Conservation (phyloP, 2,888 invertebrate species). For the Euzophera pinguis region DNA sequence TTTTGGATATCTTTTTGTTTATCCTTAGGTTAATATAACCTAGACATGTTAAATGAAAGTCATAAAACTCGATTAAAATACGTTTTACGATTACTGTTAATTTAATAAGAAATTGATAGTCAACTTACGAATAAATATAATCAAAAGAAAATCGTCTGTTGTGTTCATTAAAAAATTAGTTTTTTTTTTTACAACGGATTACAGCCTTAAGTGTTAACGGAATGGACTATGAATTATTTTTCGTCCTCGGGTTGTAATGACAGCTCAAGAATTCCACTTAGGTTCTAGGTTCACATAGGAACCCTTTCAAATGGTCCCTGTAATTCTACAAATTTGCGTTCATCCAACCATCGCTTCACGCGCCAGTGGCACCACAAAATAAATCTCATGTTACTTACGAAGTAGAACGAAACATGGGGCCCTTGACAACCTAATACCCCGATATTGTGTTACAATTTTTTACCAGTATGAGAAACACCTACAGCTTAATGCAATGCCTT, state of each 20-base stretch:
- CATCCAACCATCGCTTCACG: conserved; percentile 6
- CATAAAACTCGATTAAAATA: conserved; percentile 2
- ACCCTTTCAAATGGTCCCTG: conserved; percentile 2
- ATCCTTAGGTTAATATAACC: too few species aligned
- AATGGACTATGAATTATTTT: too few species aligned
- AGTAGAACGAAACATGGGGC: conserved; percentile 10
- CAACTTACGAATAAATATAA: too few species aligned
- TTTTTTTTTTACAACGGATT: too few species aligned
- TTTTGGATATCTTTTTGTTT: too few species aligned
- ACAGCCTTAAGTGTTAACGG: too few species aligned
- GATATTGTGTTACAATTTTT: conserved; percentile 7
- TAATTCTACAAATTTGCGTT: conserved; percentile 11
- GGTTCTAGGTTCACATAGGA: neutral
- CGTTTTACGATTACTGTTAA: conserved; percentile 1
- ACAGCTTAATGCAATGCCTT: too few species aligned
- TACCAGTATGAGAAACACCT: neutral
- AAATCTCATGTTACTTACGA: conserved; percentile 13
- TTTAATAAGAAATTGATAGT: neutral
- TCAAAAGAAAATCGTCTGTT: neutral
- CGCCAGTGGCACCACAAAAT: conserved; percentile 3
- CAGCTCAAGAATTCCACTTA: neutral
- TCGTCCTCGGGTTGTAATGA: neutral
- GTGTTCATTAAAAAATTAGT: too few species aligned
- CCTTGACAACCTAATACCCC: neutral
- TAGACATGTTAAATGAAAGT: neutral